phyloP scores from a whole-genome alignment of 2,888 invertebrate species.

The Conops quadrifasciatus region DNA sequence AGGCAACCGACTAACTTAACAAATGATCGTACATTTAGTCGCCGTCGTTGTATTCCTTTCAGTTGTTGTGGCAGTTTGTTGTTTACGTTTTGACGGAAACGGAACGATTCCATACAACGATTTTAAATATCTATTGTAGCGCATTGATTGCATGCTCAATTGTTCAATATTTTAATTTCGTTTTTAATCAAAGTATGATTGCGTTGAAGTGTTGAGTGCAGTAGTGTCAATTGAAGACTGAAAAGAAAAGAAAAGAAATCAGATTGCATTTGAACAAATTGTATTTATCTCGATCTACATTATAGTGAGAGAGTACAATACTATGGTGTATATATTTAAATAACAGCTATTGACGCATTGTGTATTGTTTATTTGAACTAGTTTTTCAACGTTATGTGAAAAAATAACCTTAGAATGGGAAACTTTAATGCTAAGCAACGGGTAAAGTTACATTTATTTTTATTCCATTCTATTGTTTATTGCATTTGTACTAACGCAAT shows the following conservation, averaged over 20 bases:
- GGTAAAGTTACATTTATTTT: slow-evolving; percentile 6
- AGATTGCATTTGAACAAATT: neutral
- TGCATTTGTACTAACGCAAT: too few species aligned
- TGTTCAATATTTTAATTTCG: slow-evolving; percentile 2
- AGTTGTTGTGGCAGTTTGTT: slow-evolving; percentile 49
- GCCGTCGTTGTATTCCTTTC: slow-evolving; percentile 38
- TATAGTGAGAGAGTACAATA: too few species aligned
- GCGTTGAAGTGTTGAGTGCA: neutral
- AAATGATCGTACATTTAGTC: slow-evolving; percentile 29
- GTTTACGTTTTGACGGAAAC: slow-evolving; percentile 50
- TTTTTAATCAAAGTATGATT: neutral
- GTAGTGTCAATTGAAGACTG: neutral
- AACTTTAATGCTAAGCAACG: slow-evolving; percentile 24
- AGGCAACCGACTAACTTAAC: neutral
- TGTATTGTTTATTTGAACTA: neutral
- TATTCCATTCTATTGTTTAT: too few species aligned
- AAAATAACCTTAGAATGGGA: slow-evolving; percentile 14
- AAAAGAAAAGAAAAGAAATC: neutral
- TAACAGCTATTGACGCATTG: too few species aligned
- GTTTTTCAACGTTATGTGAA: slow-evolving; percentile 21
- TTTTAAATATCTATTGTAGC: neutral
- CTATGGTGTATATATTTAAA: too few species aligned
- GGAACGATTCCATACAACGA: slow-evolving; percentile 31
- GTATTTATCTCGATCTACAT: too few species aligned
- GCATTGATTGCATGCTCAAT: neutral